A percentile compares a stretch with the other conserved stretches of the same genome.
phyloP scores from a whole-genome alignment of 2,888 invertebrate species.

The Drosophila antonietae region DNA sequence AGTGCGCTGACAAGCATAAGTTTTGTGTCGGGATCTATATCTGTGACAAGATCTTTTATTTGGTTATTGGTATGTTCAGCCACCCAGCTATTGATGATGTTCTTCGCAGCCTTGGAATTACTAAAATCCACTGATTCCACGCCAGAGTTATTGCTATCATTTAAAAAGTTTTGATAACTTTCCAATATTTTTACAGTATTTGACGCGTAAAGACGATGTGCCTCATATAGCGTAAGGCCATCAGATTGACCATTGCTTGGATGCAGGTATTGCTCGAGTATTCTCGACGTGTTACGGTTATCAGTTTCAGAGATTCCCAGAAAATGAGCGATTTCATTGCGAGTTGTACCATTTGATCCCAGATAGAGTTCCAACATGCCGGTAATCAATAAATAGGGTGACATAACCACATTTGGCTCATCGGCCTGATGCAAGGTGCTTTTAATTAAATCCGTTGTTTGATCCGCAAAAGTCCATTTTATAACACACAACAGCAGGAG shows the following conservation, averaged over 20 bases:
- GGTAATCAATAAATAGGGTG: background rate
- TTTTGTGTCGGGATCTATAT: no score
- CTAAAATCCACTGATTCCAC: background rate
- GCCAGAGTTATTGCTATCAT: no score
- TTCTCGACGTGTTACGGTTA: no score
- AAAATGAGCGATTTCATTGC: no score
- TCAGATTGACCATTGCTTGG: no score
- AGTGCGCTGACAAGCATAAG: background rate
- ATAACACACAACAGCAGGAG: background rate
- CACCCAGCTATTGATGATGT: background rate
- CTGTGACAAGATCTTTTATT: background rate
- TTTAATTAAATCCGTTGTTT: background rate
- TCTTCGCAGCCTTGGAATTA: background rate
- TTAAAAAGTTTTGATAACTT: no score
- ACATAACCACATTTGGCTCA: background rate
- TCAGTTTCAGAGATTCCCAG: no score
- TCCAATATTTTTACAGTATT: background rate
- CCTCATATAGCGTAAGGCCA: no score
- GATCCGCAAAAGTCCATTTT: background rate
- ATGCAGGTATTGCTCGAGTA: no score
- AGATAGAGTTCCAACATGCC: background rate
- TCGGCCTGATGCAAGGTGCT: background rate
- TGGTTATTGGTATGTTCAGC: background rate
- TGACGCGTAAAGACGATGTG: background rate
- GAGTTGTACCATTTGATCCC: background rate